Evolutionary conservation across 2,797 vertebrate species (phyloP).

Genomic region (Buphagus erythrorhynchus): DNA sequence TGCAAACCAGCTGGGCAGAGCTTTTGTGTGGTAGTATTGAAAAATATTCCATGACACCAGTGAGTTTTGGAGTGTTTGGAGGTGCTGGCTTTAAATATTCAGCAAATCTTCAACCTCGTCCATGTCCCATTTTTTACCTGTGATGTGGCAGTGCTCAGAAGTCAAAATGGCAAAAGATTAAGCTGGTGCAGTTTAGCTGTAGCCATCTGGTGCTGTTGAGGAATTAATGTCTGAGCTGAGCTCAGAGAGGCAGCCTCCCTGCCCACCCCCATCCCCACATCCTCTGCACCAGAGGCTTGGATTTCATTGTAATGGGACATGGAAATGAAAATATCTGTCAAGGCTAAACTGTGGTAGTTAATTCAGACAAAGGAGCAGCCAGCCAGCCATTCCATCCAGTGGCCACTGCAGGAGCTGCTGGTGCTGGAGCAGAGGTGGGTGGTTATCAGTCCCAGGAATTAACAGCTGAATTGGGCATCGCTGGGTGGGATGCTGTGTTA

Average conservation of each 20-base stretch:
- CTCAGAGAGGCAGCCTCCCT: neutral
- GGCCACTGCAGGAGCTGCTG: neutral
- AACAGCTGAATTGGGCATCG: neutral
- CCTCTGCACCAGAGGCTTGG: constrained; percentile 70
- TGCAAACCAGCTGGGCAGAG: neutral
- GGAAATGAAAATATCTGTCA: constrained; percentile 67
- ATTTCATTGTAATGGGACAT: constrained; percentile 76
- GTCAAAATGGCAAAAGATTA: constrained; percentile 32
- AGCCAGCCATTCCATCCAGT: neutral
- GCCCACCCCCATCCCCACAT: constrained; percentile 29
- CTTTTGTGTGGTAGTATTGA: neutral
- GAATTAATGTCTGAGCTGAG: constrained; percentile 69
- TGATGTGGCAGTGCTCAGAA: neutral
- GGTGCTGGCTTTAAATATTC: neutral
- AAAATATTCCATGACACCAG: fast-evolving
- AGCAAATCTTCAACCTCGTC: neutral
- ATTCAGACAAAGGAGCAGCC: constrained; percentile 46
- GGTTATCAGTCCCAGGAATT: neutral
- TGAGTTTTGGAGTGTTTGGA: neutral
- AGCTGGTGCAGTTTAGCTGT: neutral
- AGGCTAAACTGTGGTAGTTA: constrained; percentile 13
- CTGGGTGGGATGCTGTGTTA: neutral
- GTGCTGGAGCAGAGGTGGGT: neutral
- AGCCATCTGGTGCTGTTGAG: constrained; percentile 71
- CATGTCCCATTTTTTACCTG: neutral